A percentile compares a stretch with the other conserved stretches of the same genome.
Evolutionary conservation across 2,113 vertebrate species (phyloP).

Genomic region (Cricetomys ansorgei): DNA sequence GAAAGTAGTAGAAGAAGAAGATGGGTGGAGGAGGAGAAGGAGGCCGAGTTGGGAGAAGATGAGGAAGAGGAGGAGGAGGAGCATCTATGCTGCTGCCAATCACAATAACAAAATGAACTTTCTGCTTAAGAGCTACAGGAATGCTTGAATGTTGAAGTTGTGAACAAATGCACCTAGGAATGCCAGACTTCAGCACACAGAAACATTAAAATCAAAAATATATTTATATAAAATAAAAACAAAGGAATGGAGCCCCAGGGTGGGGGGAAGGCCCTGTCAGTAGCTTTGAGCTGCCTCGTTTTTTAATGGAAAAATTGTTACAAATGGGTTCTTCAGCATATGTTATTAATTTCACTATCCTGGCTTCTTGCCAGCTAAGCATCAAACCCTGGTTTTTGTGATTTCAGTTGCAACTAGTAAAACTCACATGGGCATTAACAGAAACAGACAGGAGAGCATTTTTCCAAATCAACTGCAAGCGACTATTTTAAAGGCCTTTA

Average conservation of each 20-base stretch:
- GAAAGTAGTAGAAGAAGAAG: not conserved
- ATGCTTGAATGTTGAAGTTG: constrained; percentile 80
- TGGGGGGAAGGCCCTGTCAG: constrained; percentile 86
- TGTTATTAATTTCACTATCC: constrained; percentile 90
- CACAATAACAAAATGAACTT: constrained; percentile 49
- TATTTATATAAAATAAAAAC: not conserved
- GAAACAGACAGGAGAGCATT: constrained; percentile 86
- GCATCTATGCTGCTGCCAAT: not conserved
- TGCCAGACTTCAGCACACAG: constrained; percentile 62
- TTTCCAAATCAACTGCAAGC: constrained; percentile 81
- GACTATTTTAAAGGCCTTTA: constrained; percentile 81
- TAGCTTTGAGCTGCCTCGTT: constrained; percentile 86
- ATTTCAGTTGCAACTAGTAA: constrained; percentile 90
- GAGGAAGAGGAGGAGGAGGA: not conserved
- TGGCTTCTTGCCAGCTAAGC: constrained; percentile 88
- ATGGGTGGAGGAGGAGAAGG: not conserved
- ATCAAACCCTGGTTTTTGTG: constrained; percentile 87
- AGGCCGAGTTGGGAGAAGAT: fast-evolving
- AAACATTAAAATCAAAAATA: constrained; percentile 56
- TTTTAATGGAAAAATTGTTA: constrained; percentile 88
- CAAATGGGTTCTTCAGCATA: constrained; percentile 91
- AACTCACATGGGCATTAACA: constrained; percentile 89
- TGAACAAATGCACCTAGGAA: constrained; percentile 82
- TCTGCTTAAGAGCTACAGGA: constrained; percentile 71
- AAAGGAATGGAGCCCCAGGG: constrained; percentile 55